phyloP scores from a whole-genome alignment of 2,888 invertebrate genomes.

The Charanyca ferruginea region DNA sequence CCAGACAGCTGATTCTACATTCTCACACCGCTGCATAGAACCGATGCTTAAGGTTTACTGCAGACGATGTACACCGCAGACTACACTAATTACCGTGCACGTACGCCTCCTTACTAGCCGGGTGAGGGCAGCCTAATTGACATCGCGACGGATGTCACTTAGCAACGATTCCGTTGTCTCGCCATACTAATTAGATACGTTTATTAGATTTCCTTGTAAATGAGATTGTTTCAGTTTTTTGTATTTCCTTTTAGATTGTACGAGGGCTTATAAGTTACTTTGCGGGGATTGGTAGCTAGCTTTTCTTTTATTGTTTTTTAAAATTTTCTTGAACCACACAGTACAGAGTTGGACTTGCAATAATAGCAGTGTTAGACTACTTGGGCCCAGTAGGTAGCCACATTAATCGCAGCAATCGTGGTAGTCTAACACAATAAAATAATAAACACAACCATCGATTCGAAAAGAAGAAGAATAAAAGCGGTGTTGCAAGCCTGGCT shows the following conservation, averaged over 20 bases:
- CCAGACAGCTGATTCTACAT: constrained; percentile 5
- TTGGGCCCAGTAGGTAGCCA: too few species aligned
- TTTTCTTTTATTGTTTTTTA: background rate
- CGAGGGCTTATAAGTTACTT: background rate
- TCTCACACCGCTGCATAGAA: constrained; percentile 15
- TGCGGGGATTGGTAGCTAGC: background rate
- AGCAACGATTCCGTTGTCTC: constrained; percentile 67
- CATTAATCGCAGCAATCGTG: too few species aligned
- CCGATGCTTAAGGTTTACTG: constrained; percentile 39
- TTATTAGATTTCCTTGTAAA: constrained; percentile 70
- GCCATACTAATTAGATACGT: constrained; percentile 62
- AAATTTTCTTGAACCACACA: background rate
- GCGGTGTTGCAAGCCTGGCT: too few species aligned
- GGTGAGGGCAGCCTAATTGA: constrained; percentile 75
- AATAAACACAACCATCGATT: too few species aligned
- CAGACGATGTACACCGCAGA: constrained; percentile 46
- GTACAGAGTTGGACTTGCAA: background rate
- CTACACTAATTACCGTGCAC: constrained; percentile 63
- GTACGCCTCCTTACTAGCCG: constrained; percentile 62
- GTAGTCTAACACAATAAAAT: too few species aligned
- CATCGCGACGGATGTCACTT: constrained; percentile 79
- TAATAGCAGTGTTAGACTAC: too few species aligned
- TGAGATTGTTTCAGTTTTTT: constrained; percentile 59
- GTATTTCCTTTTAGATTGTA: constrained; percentile 14
- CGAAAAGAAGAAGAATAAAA: too few species aligned